Evolutionary conservation across 2,888 invertebrate genomes (phyloP).

Genomic region (Catocala fraxini): DNA sequence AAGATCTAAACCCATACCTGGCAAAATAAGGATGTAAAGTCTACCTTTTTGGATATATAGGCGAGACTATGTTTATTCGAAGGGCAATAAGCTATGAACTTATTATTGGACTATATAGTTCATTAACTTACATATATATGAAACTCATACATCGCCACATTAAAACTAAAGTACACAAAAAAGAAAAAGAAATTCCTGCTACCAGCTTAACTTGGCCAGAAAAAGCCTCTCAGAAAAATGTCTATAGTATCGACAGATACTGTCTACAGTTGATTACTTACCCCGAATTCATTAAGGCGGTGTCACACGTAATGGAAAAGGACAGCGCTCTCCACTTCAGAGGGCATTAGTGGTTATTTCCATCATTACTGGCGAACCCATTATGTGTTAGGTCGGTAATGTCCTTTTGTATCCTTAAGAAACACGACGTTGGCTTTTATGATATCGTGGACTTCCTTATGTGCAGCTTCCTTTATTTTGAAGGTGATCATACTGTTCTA

Average conservation of each 20-base stretch:
- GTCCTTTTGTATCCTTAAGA: neutral
- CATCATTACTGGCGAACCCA: neutral
- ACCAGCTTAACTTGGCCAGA: no score
- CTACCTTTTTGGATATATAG: no score
- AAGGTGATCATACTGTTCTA: neutral
- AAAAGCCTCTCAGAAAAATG: neutral
- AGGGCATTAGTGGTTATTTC: slow-evolving; percentile 4
- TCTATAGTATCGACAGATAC: neutral
- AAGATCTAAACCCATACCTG: no score
- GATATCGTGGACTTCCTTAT: slow-evolving; percentile 3
- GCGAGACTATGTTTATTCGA: no score
- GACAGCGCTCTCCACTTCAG: neutral
- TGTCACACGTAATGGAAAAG: neutral
- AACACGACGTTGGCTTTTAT: slow-evolving; percentile 1
- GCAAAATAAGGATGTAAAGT: no score
- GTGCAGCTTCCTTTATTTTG: slow-evolving; percentile 1
- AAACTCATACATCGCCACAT: no score
- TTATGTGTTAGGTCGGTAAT: neutral
- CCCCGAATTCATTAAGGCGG: neutral
- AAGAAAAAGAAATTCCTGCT: no score
- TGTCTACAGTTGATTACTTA: neutral
- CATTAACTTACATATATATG: no score
- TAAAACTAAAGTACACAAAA: no score
- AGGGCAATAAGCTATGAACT: no score
- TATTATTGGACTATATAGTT: no score